Conservation (phyloP, 2,797 vertebrate genomes). For the Varecia variegata region DNA sequence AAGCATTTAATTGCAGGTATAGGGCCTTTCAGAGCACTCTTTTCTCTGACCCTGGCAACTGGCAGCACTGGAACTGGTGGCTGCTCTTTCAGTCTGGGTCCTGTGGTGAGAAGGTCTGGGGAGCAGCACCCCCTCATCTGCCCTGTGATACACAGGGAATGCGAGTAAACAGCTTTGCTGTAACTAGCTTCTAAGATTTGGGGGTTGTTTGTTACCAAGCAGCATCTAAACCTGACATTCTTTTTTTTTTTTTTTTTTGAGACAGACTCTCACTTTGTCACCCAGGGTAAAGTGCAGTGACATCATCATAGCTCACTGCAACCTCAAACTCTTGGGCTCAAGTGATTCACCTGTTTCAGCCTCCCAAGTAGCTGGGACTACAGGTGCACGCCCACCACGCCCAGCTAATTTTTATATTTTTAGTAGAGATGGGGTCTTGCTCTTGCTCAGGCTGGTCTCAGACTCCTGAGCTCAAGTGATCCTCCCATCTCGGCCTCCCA, state of each 20-base stretch:
- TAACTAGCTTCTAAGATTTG: not conserved
- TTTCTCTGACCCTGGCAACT: not conserved
- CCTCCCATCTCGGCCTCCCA: not conserved
- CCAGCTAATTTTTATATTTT: not conserved
- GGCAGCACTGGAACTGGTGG: not conserved
- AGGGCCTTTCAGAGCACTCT: not conserved
- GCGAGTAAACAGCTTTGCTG: not conserved
- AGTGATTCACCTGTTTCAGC: not conserved
- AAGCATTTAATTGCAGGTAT: not conserved
- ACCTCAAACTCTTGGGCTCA: not conserved
- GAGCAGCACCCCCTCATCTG: not conserved
- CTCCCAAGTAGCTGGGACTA: not conserved
- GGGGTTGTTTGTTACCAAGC: not conserved
- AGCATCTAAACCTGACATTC: not conserved
- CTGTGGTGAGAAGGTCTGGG: not conserved
- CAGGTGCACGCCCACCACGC: not conserved
- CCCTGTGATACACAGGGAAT: not conserved
- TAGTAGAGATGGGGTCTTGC: rapidly evolving
- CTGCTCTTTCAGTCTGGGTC: not conserved
- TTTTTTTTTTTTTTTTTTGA: not conserved
- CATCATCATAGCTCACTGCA: not conserved
- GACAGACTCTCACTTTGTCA: not conserved
- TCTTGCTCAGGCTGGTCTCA: not conserved
- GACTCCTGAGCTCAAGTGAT: not conserved
- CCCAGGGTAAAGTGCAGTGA: not conserved